phyloP scores from a whole-genome alignment of 2,113 vertebrate species.

The Microcebus tavaratra region DNA sequence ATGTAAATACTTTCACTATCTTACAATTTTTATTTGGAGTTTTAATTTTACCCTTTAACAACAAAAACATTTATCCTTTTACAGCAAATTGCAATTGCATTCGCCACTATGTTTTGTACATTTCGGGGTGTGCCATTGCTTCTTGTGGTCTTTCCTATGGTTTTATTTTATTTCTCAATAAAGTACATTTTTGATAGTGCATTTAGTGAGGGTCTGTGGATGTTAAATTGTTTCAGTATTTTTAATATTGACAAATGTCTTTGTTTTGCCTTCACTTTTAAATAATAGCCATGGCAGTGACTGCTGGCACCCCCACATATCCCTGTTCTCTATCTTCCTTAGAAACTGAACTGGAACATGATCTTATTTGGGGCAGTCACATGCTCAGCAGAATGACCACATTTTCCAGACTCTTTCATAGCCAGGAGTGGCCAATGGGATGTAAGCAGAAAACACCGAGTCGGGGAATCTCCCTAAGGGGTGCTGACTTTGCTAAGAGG shows the following conservation, averaged over 20 bases:
- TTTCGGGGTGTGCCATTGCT: background rate
- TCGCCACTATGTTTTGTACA: background rate
- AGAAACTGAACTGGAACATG: background rate
- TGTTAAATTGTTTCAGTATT: background rate
- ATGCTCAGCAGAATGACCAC: background rate
- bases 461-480: background rate
- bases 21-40: background rate
- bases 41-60: constrained; percentile 12
- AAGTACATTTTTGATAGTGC: background rate
- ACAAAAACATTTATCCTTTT: background rate
- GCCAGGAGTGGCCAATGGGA: background rate
- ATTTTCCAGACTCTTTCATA: background rate
- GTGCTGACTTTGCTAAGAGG: background rate
- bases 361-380: background rate
- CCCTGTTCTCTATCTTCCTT: background rate
- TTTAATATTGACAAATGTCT: background rate
- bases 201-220: background rate
- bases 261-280: background rate
- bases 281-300: background rate
- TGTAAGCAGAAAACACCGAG: background rate
- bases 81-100: background rate
- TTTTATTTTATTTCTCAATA: constrained; percentile 35
- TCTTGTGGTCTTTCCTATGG: background rate
- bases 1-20: background rate
- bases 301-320: background rate